Conservation (phyloP, 2,797 vertebrate genomes). For the Sebastes glaucus region DNA sequence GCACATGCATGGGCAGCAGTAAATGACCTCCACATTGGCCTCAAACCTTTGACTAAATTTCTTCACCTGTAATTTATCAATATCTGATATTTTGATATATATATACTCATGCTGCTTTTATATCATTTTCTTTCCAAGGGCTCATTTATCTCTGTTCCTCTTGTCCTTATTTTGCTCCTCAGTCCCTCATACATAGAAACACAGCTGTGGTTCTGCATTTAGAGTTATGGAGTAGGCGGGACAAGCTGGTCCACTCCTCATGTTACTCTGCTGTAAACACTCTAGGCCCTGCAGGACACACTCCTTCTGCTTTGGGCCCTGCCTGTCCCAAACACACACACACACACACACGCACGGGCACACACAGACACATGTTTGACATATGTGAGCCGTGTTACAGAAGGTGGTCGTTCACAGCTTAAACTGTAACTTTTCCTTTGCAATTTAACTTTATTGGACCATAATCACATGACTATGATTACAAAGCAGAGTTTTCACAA, state of each 20-base stretch:
- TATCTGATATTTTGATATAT: not conserved
- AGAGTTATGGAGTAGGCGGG: slow-evolving; percentile 67
- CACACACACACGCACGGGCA: not conserved
- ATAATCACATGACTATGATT: not conserved
- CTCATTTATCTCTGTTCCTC: not conserved
- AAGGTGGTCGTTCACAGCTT: not conserved
- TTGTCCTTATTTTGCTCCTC: not conserved
- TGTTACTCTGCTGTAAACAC: slow-evolving; percentile 71
- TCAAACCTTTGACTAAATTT: slow-evolving; percentile 51
- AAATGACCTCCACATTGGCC: slow-evolving; percentile 70
- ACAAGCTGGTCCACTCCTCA: slow-evolving; percentile 58
- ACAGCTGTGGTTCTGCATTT: slow-evolving; percentile 75
- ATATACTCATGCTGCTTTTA: not conserved
- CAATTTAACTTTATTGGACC: not conserved
- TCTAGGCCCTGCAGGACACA: slow-evolving; percentile 49
- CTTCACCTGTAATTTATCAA: slow-evolving; percentile 39
- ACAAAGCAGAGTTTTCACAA: not conserved
- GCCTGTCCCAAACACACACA: not conserved
- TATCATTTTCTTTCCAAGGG: not conserved
- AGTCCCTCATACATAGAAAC: slow-evolving; percentile 33
- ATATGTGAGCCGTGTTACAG: slow-evolving; percentile 23
- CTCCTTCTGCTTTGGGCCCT: slow-evolving; percentile 21
- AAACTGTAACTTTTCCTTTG: not conserved
- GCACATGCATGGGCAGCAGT: slow-evolving; percentile 44
- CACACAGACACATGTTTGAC: slow-evolving; percentile 23